Conservation (phyloP, 2,888 invertebrate species). For the Anarsia innoxiella region DNA sequence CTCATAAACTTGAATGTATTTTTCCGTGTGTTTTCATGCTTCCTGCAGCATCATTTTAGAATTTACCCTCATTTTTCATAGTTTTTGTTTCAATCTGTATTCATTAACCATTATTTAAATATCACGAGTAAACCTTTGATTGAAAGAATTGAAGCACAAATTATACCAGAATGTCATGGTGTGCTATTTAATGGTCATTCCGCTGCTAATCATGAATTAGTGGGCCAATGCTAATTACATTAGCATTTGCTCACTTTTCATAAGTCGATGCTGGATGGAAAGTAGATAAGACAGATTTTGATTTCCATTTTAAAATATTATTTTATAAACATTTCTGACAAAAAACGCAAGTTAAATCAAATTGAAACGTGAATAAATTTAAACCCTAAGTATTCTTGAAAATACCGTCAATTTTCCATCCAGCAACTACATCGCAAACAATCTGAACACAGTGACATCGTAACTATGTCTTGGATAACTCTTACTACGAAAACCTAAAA, state of each 20-base stretch:
- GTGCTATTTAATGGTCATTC: slow-evolving; percentile 22
- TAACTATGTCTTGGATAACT: slow-evolving; percentile 27
- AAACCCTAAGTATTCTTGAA: too few relatives aligned
- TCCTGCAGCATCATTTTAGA: too few relatives aligned
- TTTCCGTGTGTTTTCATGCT: too few relatives aligned
- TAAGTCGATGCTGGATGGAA: slow-evolving; percentile 30
- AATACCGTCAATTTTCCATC: slow-evolving; percentile 23
- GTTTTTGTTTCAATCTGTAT: not conserved
- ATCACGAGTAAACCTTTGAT: not conserved
- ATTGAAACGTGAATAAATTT: too few relatives aligned
- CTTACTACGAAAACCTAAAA: too few relatives aligned
- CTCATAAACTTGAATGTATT: too few relatives aligned
- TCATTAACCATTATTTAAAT: too few relatives aligned
- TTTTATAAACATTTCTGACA: not conserved
- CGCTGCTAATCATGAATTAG: slow-evolving; percentile 25
- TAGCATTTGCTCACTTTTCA: slow-evolving; percentile 19
- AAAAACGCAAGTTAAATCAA: too few relatives aligned
- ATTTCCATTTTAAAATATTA: not conserved
- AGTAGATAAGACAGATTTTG: slow-evolving; percentile 5
- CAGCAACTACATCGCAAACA: slow-evolving; percentile 37
- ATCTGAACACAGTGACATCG: slow-evolving; percentile 18
- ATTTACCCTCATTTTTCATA: too few relatives aligned
- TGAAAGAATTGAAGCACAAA: slow-evolving; percentile 29
- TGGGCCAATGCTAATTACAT: slow-evolving; percentile 20
- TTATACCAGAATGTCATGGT: slow-evolving; percentile 34